Percentiles rank a stretch among this genome's conserved stretches.
Evolutionary conservation across 2,797 vertebrate genomes (phyloP).

Genomic region (Aselliscus stoliczkanus): DNA sequence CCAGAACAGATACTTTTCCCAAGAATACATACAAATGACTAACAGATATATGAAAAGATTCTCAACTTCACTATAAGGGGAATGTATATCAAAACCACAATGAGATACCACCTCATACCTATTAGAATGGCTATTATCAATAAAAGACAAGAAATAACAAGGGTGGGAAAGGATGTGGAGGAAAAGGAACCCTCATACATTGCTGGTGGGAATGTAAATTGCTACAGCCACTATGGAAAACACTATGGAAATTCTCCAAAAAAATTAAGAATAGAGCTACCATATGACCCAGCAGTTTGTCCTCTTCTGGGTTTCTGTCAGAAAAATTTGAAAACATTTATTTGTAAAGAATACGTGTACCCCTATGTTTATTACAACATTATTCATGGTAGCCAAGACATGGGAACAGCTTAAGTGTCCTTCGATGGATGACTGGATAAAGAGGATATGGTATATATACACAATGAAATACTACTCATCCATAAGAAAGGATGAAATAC

Average conservation of each 20-base stretch:
- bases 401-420: neutral
- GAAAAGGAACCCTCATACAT: neutral
- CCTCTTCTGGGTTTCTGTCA: neutral
- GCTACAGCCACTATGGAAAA: neutral
- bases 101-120: neutral
- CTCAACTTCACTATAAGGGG: neutral
- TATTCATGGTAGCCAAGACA: neutral
- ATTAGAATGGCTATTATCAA: neutral
- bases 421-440: neutral
- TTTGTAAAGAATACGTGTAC: neutral
- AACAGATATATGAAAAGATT: neutral
- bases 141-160: neutral
- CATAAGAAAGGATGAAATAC: neutral
- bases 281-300: neutral
- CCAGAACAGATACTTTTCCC: neutral
- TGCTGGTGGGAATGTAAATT: neutral
- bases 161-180: neutral
- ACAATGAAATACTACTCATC: neutral
- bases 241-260: neutral
- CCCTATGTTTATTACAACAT: neutral
- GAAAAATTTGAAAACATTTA: neutral
- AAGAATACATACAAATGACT: neutral
- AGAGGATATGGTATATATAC: neutral
- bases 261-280: neutral
- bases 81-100: neutral